Percentiles rank a stretch among this genome's conserved stretches.
Evolutionary conservation across 2,797 vertebrate species (phyloP).

Genomic region (Cetoscarus ocellatus): DNA sequence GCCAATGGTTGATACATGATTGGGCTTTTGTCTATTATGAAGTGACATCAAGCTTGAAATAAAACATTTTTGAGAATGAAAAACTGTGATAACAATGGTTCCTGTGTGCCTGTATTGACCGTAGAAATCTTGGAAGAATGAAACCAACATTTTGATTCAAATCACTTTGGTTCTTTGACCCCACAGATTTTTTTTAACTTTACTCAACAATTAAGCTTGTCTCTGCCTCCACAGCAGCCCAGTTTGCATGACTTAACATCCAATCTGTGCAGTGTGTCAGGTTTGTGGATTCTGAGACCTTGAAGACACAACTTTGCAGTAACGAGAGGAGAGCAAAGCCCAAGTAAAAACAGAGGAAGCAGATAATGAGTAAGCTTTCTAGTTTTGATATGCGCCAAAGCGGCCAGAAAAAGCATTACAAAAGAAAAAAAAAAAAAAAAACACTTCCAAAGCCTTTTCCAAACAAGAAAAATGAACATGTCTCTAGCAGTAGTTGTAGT

Average conservation of each 20-base stretch:
- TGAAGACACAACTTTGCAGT: constrained; percentile 65
- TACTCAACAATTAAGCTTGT: constrained; percentile 12
- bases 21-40: no score
- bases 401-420: constrained; percentile 85
- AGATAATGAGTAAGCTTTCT: constrained; percentile 86
- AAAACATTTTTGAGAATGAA: not conserved
- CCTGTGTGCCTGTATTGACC: no score
- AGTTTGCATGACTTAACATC: constrained; percentile 50
- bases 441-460: constrained; percentile 85
- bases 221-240: constrained; percentile 48
- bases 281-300: constrained; percentile 55
- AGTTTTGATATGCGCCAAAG: constrained; percentile 75
- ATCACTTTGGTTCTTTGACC: constrained; percentile 10
- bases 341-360: constrained; percentile 86
- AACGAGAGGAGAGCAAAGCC: constrained; percentile 79
- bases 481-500: constrained; percentile 76
- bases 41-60: not conserved
- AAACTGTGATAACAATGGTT: not conserved
- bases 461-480: constrained; percentile 80
- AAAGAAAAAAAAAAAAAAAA: constrained; percentile 62
- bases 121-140: not conserved
- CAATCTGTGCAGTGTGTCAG: constrained; percentile 58
- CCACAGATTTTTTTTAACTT: not conserved
- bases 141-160: constrained; percentile 8
- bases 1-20: no score